Base-by-base conservation (phyloP, 2,888 invertebrate species). In the Auanema sp. region DNA sequence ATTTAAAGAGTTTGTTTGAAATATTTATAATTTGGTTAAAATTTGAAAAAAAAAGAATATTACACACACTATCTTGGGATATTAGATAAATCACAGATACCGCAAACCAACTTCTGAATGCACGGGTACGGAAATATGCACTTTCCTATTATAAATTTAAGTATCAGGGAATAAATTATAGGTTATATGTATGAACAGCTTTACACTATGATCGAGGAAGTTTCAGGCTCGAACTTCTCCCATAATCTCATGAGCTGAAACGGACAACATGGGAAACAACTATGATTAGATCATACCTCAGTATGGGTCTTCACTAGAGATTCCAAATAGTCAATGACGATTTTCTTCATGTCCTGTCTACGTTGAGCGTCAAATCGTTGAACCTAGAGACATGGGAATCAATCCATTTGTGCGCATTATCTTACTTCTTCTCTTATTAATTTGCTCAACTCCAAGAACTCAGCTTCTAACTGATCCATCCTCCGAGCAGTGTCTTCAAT, bases 341-440 rank as follows among this genome's bases (percentile, higher is more conserved):
- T 91, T 63, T 89, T 88, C 81, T 94, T 92, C 84, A 98, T 92
- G 84, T 98, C 97, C 92, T 92, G 76, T 90, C 90, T 1, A 92
- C 96, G 83, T 95, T 95, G 76, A 82, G 91, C 90, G 84, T 96
- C 93, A 86, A 97, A 97, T 84, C 94, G 95, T 78, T 92, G 91
- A 84, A 72, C 68, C 64, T 64, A n/a, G n/a, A n/a, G 51, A 51
- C 57, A 14, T 25, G n/a, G 3, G 4, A 33, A 8, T 33, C 8
- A 8, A 33, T 33, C 3, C 33, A 33, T 33, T 8, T 5, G 33
- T 8, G 8, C 8, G 8, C 6, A 47, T 52, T 2, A 24, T 54
- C 55, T n/a, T 96, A 64, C 93, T 0, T 94, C 92, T 71, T 94
- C 89, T n/a, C 79, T 76, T 41, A 81, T 80, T 0, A 69, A 53